phyloP scores from a whole-genome alignment of 2,888 invertebrate genomes.

The Syrista parreyssii region DNA sequence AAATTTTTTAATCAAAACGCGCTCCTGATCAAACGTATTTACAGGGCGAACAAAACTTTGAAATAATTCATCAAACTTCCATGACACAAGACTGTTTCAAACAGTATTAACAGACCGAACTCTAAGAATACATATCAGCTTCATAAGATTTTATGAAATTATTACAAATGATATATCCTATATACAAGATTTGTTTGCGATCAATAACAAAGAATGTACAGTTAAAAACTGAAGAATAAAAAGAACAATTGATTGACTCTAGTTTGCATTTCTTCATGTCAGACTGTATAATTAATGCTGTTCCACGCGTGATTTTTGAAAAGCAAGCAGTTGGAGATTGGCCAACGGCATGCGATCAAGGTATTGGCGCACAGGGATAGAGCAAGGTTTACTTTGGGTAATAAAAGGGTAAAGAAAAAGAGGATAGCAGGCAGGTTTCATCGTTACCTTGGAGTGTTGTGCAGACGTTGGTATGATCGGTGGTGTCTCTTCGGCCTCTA shows the following conservation, averaged over 20 bases:
- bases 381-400: constrained; percentile 19
- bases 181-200: neutral
- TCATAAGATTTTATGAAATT: neutral
- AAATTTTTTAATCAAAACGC: neutral
- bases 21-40: neutral
- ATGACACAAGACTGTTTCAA: neutral
- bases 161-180: neutral
- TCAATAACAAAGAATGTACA: neutral
- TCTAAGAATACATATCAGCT: neutral
- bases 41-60: neutral
- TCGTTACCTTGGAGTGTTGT: constrained; percentile 80
- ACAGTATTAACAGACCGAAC: neutral
- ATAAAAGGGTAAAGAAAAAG: constrained; percentile 26
- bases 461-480: constrained; percentile 72
- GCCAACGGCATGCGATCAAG: constrained; percentile 29
- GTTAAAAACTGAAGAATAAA: neutral
- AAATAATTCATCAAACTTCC: neutral
- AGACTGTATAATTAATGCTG: neutral
- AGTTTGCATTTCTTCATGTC: neutral
- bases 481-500: constrained; percentile 71
- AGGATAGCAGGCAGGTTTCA: constrained; percentile 27
- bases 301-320: constrained; percentile 3
- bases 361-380: constrained; percentile 33
- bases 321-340: constrained; percentile 37
- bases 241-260: neutral